Conservation (phyloP, 2,113 vertebrate genomes). For the Tringa solitaria region DNA sequence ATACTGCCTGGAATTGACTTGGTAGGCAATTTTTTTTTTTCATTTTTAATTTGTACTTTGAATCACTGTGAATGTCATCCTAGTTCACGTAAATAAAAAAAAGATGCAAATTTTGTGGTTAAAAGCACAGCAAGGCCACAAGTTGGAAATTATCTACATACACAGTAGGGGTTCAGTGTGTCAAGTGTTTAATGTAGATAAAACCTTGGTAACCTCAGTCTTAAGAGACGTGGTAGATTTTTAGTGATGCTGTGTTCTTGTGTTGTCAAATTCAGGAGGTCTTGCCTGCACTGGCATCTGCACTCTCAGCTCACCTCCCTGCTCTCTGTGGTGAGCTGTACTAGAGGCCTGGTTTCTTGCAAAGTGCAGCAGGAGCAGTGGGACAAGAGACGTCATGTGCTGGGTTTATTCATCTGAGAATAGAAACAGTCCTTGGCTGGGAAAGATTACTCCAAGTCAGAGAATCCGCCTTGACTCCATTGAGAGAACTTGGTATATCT, state of each 20-base stretch:
- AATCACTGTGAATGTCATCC: not conserved
- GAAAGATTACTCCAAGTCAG: not conserved
- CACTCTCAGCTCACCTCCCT: not conserved
- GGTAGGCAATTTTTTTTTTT: not conserved
- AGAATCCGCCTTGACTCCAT: not conserved
- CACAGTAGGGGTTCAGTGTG: not conserved
- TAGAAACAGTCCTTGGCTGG: not conserved
- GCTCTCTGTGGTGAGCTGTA: not conserved
- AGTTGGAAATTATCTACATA: fast-evolving
- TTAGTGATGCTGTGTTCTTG: not conserved
- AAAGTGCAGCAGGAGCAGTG: not conserved
- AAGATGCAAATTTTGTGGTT: not conserved
- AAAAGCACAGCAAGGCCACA: not conserved
- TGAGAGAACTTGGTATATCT: not conserved
- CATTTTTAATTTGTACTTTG: not conserved
- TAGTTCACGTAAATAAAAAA: not conserved
- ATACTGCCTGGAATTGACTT: not conserved
- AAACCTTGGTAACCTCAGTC: not conserved
- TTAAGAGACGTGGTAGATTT: not conserved
- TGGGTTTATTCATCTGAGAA: not conserved
- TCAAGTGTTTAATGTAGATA: not conserved
- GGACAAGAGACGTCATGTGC: not conserved
- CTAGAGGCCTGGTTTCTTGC: not conserved
- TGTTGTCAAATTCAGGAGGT: not conserved
- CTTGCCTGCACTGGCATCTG: not conserved